phyloP scores from a whole-genome alignment of 2,797 vertebrate genomes.

The Falco naumanni region DNA sequence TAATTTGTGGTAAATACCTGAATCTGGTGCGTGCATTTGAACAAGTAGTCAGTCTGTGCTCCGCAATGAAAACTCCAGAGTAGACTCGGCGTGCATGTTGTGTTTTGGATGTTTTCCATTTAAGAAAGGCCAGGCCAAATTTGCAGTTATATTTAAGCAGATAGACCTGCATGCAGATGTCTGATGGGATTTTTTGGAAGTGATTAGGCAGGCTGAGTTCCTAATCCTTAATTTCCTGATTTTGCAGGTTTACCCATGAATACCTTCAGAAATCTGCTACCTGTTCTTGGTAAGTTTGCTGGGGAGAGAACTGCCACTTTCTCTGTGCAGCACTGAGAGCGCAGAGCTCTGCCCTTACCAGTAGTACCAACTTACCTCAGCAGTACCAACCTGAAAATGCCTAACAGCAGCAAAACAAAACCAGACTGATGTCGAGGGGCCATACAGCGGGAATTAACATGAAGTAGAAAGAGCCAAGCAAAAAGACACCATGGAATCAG shows the following conservation, averaged over 20 bases:
- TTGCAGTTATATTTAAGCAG: neutral
- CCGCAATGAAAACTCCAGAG: neutral
- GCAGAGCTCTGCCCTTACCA: neutral
- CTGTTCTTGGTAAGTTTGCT: neutral
- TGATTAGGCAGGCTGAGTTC: neutral
- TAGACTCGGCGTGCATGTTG: neutral
- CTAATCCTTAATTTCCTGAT: neutral
- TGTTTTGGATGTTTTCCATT: neutral
- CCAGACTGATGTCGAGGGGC: neutral
- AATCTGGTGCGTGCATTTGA: accelerated
- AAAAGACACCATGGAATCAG: neutral
- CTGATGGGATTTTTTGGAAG: neutral
- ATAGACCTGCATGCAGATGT: neutral
- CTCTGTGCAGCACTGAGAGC: neutral
- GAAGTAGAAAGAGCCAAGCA: neutral
- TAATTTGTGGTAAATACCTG: accelerated
- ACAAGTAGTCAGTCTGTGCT: neutral
- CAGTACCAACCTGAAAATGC: neutral
- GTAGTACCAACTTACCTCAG: neutral
- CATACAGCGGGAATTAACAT: neutral
- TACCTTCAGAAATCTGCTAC: neutral
- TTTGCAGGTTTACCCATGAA: neutral
- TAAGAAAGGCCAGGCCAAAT: neutral
- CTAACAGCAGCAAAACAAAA: neutral
- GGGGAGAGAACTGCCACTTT: neutral